These are phyloP conservation scores for Chlorops oryzae DNA, from an alignment of 1,140 invertebrate species.

Conservation along the genomic window DNA sequence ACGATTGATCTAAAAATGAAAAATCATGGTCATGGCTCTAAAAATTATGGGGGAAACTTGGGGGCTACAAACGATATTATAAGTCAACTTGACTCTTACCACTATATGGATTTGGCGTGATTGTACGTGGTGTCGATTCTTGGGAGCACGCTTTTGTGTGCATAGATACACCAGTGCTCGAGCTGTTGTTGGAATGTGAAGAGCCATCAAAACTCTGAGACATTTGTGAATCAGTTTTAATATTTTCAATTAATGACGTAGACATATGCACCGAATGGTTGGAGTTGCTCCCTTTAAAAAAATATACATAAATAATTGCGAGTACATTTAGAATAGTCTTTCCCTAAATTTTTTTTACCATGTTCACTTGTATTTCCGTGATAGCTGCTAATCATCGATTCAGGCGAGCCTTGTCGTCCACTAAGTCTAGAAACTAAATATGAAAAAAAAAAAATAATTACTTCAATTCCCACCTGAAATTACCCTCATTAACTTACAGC, in stretches of 20 bases:
- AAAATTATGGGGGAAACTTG: too few relatives aligned
- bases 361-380: conserved; percentile 50
- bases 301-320: background rate
- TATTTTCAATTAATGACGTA: conserved; percentile 44
- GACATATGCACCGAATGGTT: conserved; percentile 55
- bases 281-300: conserved; percentile 9
- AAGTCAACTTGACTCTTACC: too few relatives aligned
- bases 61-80: too few relatives aligned
- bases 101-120: conserved; percentile 45
- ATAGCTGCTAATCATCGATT: conserved; percentile 64
- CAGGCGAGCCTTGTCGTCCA: conserved; percentile 58
- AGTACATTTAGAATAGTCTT: too few relatives aligned
- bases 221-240: conserved; percentile 53
- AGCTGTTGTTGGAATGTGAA: conserved; percentile 45
- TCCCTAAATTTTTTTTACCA: conserved; percentile 19
- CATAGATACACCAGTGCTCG: conserved; percentile 34
- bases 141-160: conserved; percentile 41
- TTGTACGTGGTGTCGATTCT: conserved; percentile 42
- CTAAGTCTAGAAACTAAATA: conserved; percentile 49
- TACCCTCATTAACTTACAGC: conserved; percentile 43
- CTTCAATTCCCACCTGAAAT: background rate
- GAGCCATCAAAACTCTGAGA: conserved; percentile 58
- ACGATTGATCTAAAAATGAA: too few relatives aligned
- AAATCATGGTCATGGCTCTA: too few relatives aligned
- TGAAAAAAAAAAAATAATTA: background rate